These are phyloP conservation scores for Akabosia matsudoensis DNA, from an alignment of 1,140 invertebrate genomes.

Conservation along the genomic window DNA sequence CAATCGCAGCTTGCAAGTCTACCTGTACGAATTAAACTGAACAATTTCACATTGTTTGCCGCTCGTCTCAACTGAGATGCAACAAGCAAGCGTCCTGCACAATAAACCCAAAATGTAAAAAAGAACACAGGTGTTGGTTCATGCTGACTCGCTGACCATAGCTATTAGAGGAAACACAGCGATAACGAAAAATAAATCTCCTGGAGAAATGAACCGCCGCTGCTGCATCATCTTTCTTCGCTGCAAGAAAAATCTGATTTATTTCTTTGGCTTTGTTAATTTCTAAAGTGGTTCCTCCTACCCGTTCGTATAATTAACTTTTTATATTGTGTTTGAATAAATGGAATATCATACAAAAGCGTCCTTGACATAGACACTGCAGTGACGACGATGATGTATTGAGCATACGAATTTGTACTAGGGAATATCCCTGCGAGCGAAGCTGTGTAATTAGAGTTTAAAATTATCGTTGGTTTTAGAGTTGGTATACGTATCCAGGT, in stretches of 20 bases:
- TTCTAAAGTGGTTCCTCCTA: not conserved
- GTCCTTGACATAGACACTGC: not conserved
- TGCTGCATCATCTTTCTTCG: not conserved
- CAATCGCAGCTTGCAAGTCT: not conserved
- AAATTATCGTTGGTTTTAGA: not conserved
- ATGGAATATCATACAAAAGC: no score
- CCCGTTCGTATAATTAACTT: not conserved
- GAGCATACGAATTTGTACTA: no score
- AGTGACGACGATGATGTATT: not conserved
- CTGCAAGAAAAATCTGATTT: not conserved
- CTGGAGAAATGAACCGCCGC: not conserved
- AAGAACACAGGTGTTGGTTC: conserved; percentile 2
- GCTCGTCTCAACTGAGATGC: not conserved
- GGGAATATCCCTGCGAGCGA: no score
- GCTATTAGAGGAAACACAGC: not conserved
- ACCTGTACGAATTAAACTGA: no score
- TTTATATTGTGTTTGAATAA: not conserved
- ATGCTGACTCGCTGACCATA: not conserved
- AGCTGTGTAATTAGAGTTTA: not conserved
- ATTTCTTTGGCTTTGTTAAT: not conserved
- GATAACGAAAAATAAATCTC: not conserved
- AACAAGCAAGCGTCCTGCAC: no score
- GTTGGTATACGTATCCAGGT: not conserved
- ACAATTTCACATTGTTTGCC: not conserved
- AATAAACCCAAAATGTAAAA: not conserved